Percentiles rank a stretch among this genome's conserved stretches.
Evolutionary conservation across 2,888 invertebrate species (phyloP).

Genomic region (Drosophila neonasuta): DNA sequence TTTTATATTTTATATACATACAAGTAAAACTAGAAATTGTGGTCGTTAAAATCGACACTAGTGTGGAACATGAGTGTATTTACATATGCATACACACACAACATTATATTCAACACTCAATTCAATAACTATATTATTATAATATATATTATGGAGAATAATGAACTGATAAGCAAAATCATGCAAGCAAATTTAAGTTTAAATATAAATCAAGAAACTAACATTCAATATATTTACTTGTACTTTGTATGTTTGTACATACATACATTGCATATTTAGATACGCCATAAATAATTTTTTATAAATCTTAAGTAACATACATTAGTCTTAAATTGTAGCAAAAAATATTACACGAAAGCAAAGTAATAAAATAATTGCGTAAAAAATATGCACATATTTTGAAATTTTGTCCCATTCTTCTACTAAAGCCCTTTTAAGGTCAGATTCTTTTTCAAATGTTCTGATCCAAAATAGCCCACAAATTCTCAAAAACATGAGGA

Average conservation of each 20-base stretch:
- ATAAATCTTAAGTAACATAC: constrained; percentile 61
- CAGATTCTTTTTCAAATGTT: background rate
- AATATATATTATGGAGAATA: constrained; percentile 69
- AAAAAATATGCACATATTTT: constrained; percentile 27
- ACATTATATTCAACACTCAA: constrained; percentile 28
- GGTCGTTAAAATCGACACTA: constrained; percentile 25
- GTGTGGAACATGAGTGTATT: constrained; percentile 19
- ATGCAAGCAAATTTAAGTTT: constrained; percentile 65
- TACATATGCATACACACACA: background rate
- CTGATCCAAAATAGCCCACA: background rate
- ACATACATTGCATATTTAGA: constrained; percentile 41
- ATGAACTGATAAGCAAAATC: constrained; percentile 75
- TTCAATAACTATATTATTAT: constrained; percentile 52
- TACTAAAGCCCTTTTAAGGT: background rate
- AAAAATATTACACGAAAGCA: constrained; percentile 66
- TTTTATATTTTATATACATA: constrained; percentile 69
- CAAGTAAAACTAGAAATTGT: constrained; percentile 8
- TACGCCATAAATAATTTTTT: constrained; percentile 66
- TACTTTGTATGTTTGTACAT: constrained; percentile 19
- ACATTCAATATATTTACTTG: constrained; percentile 22
- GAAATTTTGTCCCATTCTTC: background rate
- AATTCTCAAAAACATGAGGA: background rate
- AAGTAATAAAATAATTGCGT: constrained; percentile 51
- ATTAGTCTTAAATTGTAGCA: constrained; percentile 73
- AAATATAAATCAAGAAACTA: constrained; percentile 34